A percentile compares a stretch with the other conserved stretches of the same genome.
Evolutionary conservation across 2,888 invertebrate genomes (phyloP).

Genomic region (Lasioglossum pauxillum): DNA sequence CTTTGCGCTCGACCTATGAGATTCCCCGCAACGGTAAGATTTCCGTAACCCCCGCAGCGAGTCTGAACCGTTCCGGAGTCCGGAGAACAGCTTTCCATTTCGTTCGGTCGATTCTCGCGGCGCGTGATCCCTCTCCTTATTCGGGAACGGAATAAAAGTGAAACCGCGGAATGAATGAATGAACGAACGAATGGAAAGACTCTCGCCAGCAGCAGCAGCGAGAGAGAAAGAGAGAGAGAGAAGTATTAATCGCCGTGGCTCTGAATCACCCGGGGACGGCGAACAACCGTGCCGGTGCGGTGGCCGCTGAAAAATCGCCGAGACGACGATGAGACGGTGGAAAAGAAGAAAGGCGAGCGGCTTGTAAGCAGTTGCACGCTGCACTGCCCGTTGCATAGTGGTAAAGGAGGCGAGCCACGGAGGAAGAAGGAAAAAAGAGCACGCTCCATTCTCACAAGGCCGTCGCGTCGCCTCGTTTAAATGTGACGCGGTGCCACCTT

Average conservation of each 20-base stretch:
- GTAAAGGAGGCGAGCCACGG: neutral
- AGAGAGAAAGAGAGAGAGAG: neutral
- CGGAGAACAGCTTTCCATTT: constrained; percentile 6
- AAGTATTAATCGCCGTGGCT: constrained; percentile 32
- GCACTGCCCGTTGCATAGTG: neutral
- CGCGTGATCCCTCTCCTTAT: constrained; percentile 1
- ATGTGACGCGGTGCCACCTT: constrained; percentile 57
- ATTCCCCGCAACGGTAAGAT: neutral
- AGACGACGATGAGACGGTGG: constrained; percentile 48
- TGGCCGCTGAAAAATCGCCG: constrained; percentile 49
- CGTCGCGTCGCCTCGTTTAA: constrained; percentile 60
- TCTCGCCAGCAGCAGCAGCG: constrained; percentile 4
- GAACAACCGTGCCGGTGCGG: constrained; percentile 9
- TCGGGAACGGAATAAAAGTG: constrained; percentile 42
- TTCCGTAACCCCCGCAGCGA: neutral
- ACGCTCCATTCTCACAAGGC: constrained; percentile 57
- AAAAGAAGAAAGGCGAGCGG: constrained; percentile 38
- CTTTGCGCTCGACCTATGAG: neutral
- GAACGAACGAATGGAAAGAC: constrained; percentile 28
- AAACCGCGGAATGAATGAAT: constrained; percentile 43
- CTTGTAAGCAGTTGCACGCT: neutral
- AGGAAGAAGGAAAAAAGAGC: constrained; percentile 37
- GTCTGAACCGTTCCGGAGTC: neutral
- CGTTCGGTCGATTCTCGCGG: neutral
- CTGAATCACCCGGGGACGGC: constrained; percentile 37